These are phyloP conservation scores for Augochlorella aurata DNA, from an alignment of 2,888 invertebrate genomes.

Conservation along the genomic window DNA sequence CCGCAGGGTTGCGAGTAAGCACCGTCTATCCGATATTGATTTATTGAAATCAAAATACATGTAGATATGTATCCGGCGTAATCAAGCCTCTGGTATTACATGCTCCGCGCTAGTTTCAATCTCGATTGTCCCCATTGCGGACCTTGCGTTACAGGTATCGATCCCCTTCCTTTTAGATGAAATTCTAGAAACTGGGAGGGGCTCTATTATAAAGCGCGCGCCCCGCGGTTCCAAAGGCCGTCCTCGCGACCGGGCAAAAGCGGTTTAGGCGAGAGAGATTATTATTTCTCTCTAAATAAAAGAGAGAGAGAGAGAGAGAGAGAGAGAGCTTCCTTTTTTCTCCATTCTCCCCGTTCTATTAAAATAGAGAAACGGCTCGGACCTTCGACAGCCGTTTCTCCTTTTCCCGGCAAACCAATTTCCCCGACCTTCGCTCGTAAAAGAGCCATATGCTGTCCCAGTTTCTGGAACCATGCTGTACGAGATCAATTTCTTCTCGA, in stretches of 20 bases:
- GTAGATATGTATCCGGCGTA: neutral
- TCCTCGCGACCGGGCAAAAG: neutral
- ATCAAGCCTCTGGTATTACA: slow-evolving; percentile 7
- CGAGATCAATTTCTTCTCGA: slow-evolving; percentile 18
- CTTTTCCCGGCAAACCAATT: slow-evolving; percentile 2
- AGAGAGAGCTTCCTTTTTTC: no score
- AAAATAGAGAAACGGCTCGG: neutral
- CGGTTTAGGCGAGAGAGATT: no score
- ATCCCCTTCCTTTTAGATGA: slow-evolving; percentile 16
- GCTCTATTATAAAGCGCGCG: neutral
- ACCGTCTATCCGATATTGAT: slow-evolving; percentile 1
- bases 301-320: no score
- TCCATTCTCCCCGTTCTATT: no score
- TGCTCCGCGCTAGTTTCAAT: slow-evolving; percentile 4
- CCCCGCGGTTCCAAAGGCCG: neutral
- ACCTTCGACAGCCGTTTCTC: neutral
- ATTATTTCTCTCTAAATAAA: neutral
- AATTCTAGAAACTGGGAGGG: slow-evolving; percentile 16
- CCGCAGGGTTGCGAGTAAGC: neutral
- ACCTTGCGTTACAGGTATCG: slow-evolving; percentile 12
- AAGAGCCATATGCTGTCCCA: slow-evolving; percentile 16
- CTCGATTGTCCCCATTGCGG: slow-evolving; percentile 8
- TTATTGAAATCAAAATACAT: slow-evolving; percentile 1
- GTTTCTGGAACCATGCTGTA: slow-evolving; percentile 8
- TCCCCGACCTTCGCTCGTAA: slow-evolving; percentile 9